These are phyloP conservation scores for Dipus sagitta DNA, from an alignment of 2,797 vertebrate genomes.

Conservation along the genomic window DNA sequence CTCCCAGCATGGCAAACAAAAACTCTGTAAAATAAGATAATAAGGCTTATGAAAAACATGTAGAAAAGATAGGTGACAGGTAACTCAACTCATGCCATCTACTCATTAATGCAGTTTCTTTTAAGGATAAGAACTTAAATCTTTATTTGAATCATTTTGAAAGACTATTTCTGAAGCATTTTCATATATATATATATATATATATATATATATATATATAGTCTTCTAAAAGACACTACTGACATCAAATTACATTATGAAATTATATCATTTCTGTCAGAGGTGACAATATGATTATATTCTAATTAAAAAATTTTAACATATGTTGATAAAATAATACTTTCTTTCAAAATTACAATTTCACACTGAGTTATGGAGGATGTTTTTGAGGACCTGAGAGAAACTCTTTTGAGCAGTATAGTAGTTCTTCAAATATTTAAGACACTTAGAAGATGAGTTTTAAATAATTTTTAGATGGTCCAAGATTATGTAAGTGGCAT, in stretches of 20 bases:
- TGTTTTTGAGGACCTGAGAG: neutral
- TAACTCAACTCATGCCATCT: neutral
- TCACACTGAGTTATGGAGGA: neutral
- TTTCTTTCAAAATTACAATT: neutral
- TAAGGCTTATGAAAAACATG: neutral
- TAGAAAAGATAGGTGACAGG: neutral
- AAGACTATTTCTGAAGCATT: neutral
- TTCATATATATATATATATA: too few species aligned
- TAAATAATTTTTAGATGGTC: neutral
- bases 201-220: neutral
- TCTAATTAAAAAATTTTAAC: neutral
- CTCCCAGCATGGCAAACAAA: too few species aligned
- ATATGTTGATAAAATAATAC: neutral
- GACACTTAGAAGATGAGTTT: neutral
- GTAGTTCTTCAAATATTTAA: conserved; percentile 15
- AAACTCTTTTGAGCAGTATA: neutral
- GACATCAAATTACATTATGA: neutral
- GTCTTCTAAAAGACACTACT: neutral
- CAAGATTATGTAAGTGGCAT: neutral
- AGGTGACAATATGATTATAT: neutral
- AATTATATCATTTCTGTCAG: neutral
- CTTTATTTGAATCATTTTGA: conserved; percentile 7
- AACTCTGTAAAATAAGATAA: neutral
- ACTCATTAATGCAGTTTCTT: neutral
- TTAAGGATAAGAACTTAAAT: neutral